A percentile compares a stretch with the other conserved stretches of the same genome.
These are phyloP conservation scores for Medauroidea extradentata DNA, from an alignment of 1,140 invertebrate genomes.

Conservation along the genomic window DNA sequence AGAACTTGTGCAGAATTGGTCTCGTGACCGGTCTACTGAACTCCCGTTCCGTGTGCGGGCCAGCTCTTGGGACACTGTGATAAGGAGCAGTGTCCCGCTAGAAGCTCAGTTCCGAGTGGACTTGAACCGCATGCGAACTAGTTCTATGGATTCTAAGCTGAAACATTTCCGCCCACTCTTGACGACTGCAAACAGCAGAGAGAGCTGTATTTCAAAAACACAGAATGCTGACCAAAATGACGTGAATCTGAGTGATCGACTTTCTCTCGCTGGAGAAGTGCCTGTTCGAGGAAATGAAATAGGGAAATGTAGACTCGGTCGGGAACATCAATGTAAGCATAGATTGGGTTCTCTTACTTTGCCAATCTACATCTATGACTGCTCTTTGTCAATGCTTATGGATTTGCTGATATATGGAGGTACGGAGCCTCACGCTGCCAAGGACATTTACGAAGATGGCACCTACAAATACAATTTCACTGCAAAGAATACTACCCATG, in stretches of 20 bases:
- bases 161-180: slow-evolving; percentile 30
- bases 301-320: too few species aligned
- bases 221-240: too few species aligned
- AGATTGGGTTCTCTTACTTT: slow-evolving; percentile 41
- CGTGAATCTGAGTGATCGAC: too few species aligned
- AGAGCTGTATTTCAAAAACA: slow-evolving; percentile 54
- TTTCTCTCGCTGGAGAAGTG: too few species aligned
- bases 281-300: too few species aligned
- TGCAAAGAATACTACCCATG: not conserved
- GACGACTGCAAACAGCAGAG: slow-evolving; percentile 65
- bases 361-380: slow-evolving; percentile 68
- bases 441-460: slow-evolving; percentile 45
- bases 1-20: not conserved
- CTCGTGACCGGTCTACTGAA: not conserved
- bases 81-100: not conserved
- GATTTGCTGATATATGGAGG: slow-evolving; percentile 52
- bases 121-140: slow-evolving; percentile 9
- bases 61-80: slow-evolving; percentile 30
- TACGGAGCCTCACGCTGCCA: not conserved
- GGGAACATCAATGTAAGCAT: too few species aligned
- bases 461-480: slow-evolving; percentile 39
- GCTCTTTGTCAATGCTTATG: slow-evolving; percentile 54
- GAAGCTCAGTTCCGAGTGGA: not conserved
- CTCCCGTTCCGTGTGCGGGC: slow-evolving; percentile 25
- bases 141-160: slow-evolving; percentile 14